Evolutionary conservation across 2,797 vertebrate species (phyloP).

Genomic region (Pseudocheirus occidentalis): DNA sequence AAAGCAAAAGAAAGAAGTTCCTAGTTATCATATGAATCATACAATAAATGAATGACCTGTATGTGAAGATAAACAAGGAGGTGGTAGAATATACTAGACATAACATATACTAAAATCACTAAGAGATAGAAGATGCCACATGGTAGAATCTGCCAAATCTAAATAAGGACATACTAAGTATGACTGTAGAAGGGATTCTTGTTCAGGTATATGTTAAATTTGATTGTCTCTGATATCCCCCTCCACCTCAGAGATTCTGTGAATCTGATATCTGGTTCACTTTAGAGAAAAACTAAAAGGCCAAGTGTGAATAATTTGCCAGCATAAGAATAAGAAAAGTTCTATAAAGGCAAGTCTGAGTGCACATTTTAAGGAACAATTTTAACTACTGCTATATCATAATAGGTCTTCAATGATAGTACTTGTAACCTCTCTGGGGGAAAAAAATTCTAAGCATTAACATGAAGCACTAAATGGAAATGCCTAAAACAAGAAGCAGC

Average conservation of each 20-base stretch:
- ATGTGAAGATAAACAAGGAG: neutral
- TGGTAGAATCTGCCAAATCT: neutral
- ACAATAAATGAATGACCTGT: neutral
- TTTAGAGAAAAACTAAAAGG: neutral
- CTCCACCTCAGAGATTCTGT: neutral
- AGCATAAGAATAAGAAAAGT: constrained; percentile 17
- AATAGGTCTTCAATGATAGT: neutral
- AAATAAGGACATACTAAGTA: neutral
- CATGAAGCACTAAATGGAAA: neutral
- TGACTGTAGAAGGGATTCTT: neutral
- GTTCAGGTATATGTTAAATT: neutral
- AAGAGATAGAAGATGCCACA: neutral
- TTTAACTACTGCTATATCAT: constrained; percentile 13
- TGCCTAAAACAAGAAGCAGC: neutral
- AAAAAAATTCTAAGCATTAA: neutral
- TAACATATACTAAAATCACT: neutral
- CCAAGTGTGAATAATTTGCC: constrained; percentile 6
- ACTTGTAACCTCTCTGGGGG: neutral
- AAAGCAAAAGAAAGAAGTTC: neutral
- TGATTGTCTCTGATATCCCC: neutral
- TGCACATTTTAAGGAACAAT: constrained; percentile 18
- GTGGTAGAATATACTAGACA: neutral
- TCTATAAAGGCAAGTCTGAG: constrained; percentile 21
- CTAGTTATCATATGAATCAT: neutral
- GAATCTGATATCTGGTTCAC: neutral